These are phyloP conservation scores for Mnemiopsis leidyi DNA, from an alignment of 37 sponge, comb jelly and placozoan genomes.

Conservation along the genomic window DNA sequence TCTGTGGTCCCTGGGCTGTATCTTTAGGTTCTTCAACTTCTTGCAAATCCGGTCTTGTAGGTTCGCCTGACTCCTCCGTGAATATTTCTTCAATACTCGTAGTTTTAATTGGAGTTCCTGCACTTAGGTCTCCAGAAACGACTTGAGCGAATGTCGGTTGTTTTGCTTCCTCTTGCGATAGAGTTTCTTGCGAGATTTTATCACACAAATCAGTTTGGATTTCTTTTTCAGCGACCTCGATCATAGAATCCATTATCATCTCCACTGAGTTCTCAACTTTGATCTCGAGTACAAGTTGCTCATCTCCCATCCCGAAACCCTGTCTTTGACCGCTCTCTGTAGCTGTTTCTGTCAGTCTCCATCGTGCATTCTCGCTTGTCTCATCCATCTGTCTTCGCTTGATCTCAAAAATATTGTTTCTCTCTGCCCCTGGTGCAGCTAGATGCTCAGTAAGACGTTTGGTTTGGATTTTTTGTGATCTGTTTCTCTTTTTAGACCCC, in stretches of 20 bases:
- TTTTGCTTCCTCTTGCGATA: neutral
- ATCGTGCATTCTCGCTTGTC: neutral
- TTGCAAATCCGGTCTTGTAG: neutral
- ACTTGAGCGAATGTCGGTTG: neutral
- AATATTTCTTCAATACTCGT: neutral
- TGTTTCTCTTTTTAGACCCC: neutral
- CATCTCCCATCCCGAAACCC: neutral
- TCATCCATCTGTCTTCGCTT: neutral
- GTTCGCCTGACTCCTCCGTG: neutral
- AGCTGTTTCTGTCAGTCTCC: no score
- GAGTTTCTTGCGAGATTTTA: neutral
- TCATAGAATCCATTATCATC: neutral
- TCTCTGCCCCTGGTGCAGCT: neutral
- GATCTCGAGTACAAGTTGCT: neutral
- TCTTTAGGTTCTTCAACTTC: neutral
- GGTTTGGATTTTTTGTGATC: neutral
- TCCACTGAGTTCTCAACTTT: neutral
- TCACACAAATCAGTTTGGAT: neutral
- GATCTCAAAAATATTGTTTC: neutral
- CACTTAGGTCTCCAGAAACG: neutral
- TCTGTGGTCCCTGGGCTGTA: neutral
- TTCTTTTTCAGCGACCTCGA: neutral
- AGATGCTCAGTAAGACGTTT: neutral
- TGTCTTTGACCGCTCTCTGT: neutral
- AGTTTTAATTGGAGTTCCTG: neutral